These are phyloP conservation scores for Xerus rutilus DNA, from an alignment of 2,797 vertebrate genomes.

Conservation along the genomic window DNA sequence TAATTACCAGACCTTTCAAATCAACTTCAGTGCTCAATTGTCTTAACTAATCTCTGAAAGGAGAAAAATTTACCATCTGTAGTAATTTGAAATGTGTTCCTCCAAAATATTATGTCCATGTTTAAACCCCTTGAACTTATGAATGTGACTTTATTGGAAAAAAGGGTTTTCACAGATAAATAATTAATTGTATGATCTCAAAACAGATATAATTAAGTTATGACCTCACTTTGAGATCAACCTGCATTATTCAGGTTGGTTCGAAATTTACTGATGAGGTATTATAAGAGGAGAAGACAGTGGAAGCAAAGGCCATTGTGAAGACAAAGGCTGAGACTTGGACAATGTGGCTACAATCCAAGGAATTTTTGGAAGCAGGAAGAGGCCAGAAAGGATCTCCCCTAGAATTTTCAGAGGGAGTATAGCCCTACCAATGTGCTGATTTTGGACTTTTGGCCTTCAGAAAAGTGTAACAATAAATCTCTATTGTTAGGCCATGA, in stretches of 20 bases:
- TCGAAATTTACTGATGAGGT: neutral
- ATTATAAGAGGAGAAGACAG: neutral
- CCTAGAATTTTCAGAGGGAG: neutral
- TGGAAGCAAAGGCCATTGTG: neutral
- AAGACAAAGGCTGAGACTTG: neutral
- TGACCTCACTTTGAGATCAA: neutral
- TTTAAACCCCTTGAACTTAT: neutral
- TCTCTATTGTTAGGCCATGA: neutral
- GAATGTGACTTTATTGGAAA: no score
- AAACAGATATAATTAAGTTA: neutral
- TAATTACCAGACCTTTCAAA: neutral
- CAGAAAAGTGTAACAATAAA: neutral
- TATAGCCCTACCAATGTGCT: neutral
- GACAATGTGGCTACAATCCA: no score
- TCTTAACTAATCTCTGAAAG: neutral
- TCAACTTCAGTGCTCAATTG: neutral
- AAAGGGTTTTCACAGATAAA: neutral
- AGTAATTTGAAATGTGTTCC: neutral
- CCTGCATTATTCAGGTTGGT: neutral
- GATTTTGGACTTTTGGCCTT: neutral
- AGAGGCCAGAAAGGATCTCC: neutral
- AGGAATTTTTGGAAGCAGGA: neutral
- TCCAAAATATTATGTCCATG: neutral
- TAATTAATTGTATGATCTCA: neutral
- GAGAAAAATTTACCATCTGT: neutral